These are phyloP conservation scores for Trachelipus rathkii DNA, from an alignment of 1,140 invertebrate genomes.

Conservation along the genomic window DNA sequence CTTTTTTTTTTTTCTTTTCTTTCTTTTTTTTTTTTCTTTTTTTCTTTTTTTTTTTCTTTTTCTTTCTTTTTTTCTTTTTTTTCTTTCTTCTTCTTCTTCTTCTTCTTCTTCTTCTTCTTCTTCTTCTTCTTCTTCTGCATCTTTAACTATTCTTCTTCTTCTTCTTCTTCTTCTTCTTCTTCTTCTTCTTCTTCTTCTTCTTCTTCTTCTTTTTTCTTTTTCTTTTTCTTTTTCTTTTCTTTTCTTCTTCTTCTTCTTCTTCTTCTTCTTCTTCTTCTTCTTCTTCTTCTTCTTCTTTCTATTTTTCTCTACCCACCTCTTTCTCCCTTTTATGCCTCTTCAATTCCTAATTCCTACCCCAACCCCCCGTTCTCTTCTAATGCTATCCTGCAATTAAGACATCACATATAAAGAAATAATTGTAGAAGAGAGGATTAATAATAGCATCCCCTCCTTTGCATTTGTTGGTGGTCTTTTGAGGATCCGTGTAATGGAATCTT, in stretches of 20 bases:
- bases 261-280: not conserved
- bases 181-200: not conserved
- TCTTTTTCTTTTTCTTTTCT: not conserved
- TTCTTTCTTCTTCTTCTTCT: not conserved
- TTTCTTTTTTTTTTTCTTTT: not conserved
- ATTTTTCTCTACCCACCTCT: not conserved
- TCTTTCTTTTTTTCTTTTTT: not conserved
- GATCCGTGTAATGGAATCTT: too few relatives aligned
- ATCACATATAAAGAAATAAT: too few relatives aligned
- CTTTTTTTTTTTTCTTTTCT: not conserved
- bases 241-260: not conserved
- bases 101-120: slow-evolving; percentile 1
- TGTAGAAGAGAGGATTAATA: too few relatives aligned
- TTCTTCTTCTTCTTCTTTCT: not conserved
- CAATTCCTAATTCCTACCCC: too few relatives aligned
- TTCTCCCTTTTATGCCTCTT: not conserved
- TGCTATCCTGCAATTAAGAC: too few relatives aligned
- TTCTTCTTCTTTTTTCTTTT: not conserved
- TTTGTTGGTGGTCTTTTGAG: too few relatives aligned
- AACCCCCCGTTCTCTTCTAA: too few relatives aligned
- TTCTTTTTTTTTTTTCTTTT: not conserved
- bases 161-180: not conserved
- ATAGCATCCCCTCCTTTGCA: too few relatives aligned
- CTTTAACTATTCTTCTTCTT: not conserved
- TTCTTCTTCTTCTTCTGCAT: not conserved